phyloP scores from a whole-genome alignment of 2,888 invertebrate species.

The Oscheius sp. region DNA sequence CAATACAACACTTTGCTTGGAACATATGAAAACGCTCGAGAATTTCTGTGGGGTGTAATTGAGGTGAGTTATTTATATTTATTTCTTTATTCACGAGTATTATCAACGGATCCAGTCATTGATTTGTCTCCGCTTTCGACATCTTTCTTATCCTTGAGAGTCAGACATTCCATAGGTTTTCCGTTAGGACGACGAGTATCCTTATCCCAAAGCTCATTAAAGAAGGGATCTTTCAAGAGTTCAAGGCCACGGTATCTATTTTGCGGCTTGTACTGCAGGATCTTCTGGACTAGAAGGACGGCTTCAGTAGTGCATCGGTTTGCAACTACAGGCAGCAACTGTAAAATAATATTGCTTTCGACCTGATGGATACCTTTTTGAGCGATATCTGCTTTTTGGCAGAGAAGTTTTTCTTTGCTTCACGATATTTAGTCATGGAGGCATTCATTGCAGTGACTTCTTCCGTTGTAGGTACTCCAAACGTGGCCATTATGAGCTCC shows the following conservation, averaged over 20 bases:
- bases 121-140: slow-evolving; percentile 42
- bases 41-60: slow-evolving; percentile 64
- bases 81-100: background rate
- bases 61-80: slow-evolving; percentile 46
- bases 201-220: slow-evolving; percentile 39
- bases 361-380: background rate
- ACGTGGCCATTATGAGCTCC: slow-evolving; percentile 10
- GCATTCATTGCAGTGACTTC: slow-evolving; percentile 20
- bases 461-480: slow-evolving; percentile 29
- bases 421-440: slow-evolving; percentile 7
- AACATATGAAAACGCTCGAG: slow-evolving; percentile 66
- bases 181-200: slow-evolving; percentile 35
- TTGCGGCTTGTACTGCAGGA: slow-evolving; percentile 53
- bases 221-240: slow-evolving; percentile 47
- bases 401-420: slow-evolving; percentile 1
- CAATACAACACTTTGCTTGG: slow-evolving; percentile 84
- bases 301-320: slow-evolving; percentile 39
- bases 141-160: background rate
- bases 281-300: slow-evolving; percentile 35
- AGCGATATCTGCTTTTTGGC: background rate
- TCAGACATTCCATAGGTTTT: slow-evolving; percentile 38
- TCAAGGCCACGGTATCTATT: slow-evolving; percentile 43
- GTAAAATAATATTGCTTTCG: background rate
- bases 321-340: background rate
- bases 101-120: slow-evolving; percentile 37